These are phyloP conservation scores for Porites lobata DNA, from an alignment of 92 coral and sea anemone genomes.

Conservation along the genomic window DNA sequence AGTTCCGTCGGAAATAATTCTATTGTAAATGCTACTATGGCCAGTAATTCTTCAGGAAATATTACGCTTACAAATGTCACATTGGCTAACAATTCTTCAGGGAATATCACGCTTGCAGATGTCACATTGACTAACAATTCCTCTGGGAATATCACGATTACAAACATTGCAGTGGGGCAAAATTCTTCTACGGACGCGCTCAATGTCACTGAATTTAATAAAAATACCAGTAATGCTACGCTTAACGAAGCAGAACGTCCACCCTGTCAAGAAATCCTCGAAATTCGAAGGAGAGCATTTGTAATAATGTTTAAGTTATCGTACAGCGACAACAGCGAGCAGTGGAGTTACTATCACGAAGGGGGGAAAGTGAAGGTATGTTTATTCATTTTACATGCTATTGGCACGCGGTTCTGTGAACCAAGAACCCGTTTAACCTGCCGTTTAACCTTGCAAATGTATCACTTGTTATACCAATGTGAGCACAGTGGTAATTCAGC, in stretches of 20 bases:
- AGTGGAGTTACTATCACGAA: slow-evolving; percentile 19
- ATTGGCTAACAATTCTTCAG: not conserved
- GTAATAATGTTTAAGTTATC: not conserved
- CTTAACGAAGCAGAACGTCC: not conserved
- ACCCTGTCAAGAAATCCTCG: not conserved
- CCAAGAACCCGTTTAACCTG: too few relatives aligned
- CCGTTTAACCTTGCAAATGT: too few relatives aligned
- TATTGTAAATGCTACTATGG: not conserved
- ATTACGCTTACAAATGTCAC: not conserved
- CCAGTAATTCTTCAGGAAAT: not conserved
- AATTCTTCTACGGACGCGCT: not conserved
- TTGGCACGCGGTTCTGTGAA: not conserved
- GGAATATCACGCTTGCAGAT: not conserved
- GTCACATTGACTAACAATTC: not conserved
- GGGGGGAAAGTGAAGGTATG: slow-evolving; percentile 17
- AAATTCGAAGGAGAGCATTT: not conserved
- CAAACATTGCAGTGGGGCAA: not conserved
- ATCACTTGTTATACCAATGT: too few relatives aligned
- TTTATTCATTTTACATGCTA: not conserved
- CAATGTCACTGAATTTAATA: not conserved
- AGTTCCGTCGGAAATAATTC: slow-evolving; percentile 4
- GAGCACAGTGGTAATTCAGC: too few relatives aligned
- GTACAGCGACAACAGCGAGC: slow-evolving; percentile 26
- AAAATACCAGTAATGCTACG: not conserved
- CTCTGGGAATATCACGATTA: not conserved